Evolutionary conservation across 1,140 invertebrate genomes (phyloP).

Genomic region (Dreissena polymorpha): DNA sequence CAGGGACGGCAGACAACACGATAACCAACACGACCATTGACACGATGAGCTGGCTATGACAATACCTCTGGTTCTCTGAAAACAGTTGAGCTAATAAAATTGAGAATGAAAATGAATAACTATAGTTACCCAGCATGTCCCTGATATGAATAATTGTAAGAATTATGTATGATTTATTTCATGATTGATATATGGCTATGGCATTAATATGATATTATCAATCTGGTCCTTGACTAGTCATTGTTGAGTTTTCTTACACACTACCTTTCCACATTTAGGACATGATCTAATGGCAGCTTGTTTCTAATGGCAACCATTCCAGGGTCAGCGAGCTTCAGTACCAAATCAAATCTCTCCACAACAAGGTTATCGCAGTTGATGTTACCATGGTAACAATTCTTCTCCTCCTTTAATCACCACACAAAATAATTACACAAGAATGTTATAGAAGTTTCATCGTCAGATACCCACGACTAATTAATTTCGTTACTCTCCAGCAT

Average conservation of each 20-base stretch:
- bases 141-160: not conserved
- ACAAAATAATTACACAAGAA: not conserved
- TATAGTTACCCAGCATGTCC: not conserved
- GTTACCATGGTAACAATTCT: slow-evolving; percentile 54
- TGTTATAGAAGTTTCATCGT: no score
- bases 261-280: slow-evolving; percentile 48
- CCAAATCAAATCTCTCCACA: slow-evolving; percentile 43
- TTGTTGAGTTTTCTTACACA: not conserved
- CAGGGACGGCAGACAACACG: no score
- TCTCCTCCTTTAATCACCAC: slow-evolving; percentile 27
- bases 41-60: no score
- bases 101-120: not conserved
- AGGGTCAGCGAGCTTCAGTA: slow-evolving; percentile 59
- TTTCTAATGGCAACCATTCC: slow-evolving; percentile 52
- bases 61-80: no score
- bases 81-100: no score
- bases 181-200: not conserved
- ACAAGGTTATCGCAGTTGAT: slow-evolving; percentile 55
- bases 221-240: not conserved
- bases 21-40: no score
- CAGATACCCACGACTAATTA: no score
- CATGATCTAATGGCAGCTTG: slow-evolving; percentile 33
- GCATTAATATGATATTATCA: not conserved
- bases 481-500: no score
- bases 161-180: not conserved